Percentiles rank a stretch among this genome's conserved stretches.
These are phyloP conservation scores for Eurosta solidaginis DNA, from an alignment of 1,140 invertebrate genomes.

Conservation along the genomic window DNA sequence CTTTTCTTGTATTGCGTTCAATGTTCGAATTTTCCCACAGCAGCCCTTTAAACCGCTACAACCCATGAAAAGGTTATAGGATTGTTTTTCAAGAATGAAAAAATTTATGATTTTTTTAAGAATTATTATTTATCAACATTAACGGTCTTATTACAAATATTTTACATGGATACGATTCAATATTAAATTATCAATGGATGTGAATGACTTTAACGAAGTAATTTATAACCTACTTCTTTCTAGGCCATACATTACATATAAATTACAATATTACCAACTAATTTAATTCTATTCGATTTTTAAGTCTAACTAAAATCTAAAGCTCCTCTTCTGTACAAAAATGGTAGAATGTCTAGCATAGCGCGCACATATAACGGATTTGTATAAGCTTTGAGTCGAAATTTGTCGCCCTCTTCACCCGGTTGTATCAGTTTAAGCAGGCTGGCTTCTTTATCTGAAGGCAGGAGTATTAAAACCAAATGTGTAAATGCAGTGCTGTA, in stretches of 20 bases:
- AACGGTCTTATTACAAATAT: too few relatives aligned
- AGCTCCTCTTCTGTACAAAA: slow-evolving; percentile 48
- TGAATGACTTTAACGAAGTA: background rate
- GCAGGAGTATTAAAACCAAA: slow-evolving; percentile 49
- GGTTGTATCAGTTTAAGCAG: slow-evolving; percentile 44
- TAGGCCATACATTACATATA: background rate
- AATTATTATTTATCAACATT: too few relatives aligned
- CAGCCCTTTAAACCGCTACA: too few relatives aligned
- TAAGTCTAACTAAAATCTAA: slow-evolving; percentile 35
- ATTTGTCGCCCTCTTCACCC: slow-evolving; percentile 49
- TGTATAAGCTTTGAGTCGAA: slow-evolving; percentile 48
- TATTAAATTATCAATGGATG: background rate
- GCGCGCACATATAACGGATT: slow-evolving; percentile 52
- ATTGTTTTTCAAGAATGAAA: too few relatives aligned
- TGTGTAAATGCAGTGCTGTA: slow-evolving; percentile 54
- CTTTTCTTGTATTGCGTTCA: too few relatives aligned
- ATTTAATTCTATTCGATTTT: background rate
- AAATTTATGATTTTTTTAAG: too few relatives aligned
- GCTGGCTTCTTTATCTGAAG: slow-evolving; percentile 49
- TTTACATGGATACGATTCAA: too few relatives aligned
- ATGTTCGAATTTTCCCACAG: too few relatives aligned
- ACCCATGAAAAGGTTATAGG: too few relatives aligned
- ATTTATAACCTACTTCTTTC: background rate
- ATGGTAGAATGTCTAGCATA: slow-evolving; percentile 49
- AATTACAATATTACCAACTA: background rate